Conservation (phyloP, 2,113 vertebrate genomes). For the Anguilla rostrata region DNA sequence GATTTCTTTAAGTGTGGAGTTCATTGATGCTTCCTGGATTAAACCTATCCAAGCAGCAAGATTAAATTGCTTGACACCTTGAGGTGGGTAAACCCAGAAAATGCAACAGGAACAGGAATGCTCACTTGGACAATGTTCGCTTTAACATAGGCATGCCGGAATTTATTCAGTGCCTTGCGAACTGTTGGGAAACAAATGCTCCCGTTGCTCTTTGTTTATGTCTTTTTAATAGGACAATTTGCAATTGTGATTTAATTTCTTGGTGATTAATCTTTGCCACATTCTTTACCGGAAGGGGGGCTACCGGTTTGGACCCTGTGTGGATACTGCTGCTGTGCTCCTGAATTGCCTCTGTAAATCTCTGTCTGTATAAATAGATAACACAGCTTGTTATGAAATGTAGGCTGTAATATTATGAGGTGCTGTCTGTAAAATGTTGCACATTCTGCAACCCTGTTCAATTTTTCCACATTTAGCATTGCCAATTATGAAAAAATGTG, state of each 20-base stretch:
- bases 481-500: too few relatives aligned
- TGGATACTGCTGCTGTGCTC: not conserved
- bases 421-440: too few relatives aligned
- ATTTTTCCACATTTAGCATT: not conserved
- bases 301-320: not conserved
- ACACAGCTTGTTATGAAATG: too few relatives aligned
- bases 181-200: too few relatives aligned
- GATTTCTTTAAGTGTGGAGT: constrained; percentile 13
- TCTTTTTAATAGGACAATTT: not conserved
- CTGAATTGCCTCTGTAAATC: not conserved
- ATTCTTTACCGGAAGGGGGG: not conserved
- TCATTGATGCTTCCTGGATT: not conserved
- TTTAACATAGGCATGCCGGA: not conserved
- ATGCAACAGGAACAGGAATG: not conserved
- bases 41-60: constrained; percentile 1
- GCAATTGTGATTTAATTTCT: not conserved
- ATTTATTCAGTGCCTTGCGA: not conserved
- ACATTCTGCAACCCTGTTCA: not conserved
- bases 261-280: not conserved
- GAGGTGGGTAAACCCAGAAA: not conserved
- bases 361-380: not conserved
- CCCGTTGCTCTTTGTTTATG: too few relatives aligned
- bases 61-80: not conserved
- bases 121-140: not conserved
- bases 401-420: too few relatives aligned